Conservation (phyloP, 2,888 invertebrate species). For the Drosophila neutralis region DNA sequence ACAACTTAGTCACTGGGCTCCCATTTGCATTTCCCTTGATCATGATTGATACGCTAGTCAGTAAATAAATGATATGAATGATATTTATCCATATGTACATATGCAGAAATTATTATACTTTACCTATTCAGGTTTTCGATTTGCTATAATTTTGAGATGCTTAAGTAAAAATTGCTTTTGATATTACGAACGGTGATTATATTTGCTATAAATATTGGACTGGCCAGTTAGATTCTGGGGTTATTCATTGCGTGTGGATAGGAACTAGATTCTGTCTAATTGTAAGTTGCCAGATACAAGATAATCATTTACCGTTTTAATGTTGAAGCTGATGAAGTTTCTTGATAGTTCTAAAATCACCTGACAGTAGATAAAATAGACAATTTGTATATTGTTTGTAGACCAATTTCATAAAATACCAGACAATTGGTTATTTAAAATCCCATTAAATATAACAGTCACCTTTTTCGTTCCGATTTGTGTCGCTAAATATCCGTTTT, state of each 20-base stretch:
- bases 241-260: background rate
- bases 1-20: slow-evolving; percentile 1
- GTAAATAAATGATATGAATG: background rate
- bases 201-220: background rate
- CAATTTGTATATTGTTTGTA: background rate
- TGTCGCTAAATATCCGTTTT: background rate
- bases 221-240: background rate
- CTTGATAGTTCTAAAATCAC: background rate
- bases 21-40: background rate
- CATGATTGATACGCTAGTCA: background rate
- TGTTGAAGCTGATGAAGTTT: background rate
- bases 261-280: background rate
- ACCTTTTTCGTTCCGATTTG: too few relatives aligned
- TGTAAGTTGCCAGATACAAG: background rate
- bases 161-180: too few relatives aligned
- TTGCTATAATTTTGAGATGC: background rate
- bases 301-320: background rate
- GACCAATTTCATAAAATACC: background rate
- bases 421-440: background rate
- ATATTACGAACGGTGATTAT: too few relatives aligned
- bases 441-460: background rate
- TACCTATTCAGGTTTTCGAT: background rate
- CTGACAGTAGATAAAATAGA: background rate
- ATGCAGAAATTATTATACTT: background rate
- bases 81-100: background rate